Evolutionary conservation across 1,140 invertebrate genomes (phyloP).

Genomic region (Lethocerus indicus): DNA sequence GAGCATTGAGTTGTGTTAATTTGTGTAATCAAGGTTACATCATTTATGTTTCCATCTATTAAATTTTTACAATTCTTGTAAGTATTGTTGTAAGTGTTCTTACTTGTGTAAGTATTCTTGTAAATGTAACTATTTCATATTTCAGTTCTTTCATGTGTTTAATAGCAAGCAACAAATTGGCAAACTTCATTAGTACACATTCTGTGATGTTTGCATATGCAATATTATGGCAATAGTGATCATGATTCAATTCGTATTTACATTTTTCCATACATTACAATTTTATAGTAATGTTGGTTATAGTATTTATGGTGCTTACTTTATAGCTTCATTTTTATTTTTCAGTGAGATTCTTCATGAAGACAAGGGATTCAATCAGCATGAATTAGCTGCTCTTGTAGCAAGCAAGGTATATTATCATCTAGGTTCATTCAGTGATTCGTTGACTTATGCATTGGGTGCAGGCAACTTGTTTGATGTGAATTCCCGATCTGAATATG

Average conservation of each 20-base stretch:
- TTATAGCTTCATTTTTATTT: conserved; percentile 16
- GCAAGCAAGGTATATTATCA: conserved; percentile 99
- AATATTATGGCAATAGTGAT: background rate
- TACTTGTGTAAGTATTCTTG: conserved; percentile 3
- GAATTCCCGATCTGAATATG: conserved; percentile 83
- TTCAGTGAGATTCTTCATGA: conserved; percentile 84
- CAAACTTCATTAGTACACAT: no score
- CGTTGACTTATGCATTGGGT: conserved; percentile 81
- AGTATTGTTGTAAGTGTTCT: conserved; percentile 3
- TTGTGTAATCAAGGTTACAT: background rate
- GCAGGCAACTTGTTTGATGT: conserved; percentile 90
- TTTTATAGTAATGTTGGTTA: no score
- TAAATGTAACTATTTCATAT: background rate
- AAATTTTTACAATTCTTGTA: conserved; percentile 5
- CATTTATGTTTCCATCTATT: background rate
- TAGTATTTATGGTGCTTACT: no score
- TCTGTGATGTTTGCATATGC: no score
- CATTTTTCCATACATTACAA: no score
- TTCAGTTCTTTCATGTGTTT: no score
- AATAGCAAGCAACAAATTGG: no score
- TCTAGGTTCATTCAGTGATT: conserved; percentile 90
- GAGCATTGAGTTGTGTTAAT: no score
- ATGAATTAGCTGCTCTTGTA: conserved; percentile 86
- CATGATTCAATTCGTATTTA: background rate
- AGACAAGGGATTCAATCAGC: conserved; percentile 71